A percentile compares a stretch with the other conserved stretches of the same genome.
Evolutionary conservation across 2,888 invertebrate species (phyloP).

Genomic region (Acleris holmiana): DNA sequence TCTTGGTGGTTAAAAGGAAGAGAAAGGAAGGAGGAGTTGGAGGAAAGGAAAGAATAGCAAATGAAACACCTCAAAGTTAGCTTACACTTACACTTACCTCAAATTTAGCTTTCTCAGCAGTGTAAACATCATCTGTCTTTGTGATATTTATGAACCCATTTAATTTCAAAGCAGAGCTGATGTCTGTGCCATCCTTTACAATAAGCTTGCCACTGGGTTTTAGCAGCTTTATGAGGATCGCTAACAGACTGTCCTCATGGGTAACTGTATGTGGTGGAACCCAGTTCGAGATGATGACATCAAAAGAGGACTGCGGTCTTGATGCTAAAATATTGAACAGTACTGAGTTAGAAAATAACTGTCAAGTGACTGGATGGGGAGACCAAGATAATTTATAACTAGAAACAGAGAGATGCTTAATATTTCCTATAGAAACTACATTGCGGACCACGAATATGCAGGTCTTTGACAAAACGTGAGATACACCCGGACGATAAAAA

Average conservation of each 20-base stretch:
- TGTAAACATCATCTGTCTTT: slow-evolving; percentile 60
- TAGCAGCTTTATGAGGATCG: slow-evolving; percentile 84
- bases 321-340: slow-evolving; percentile 68
- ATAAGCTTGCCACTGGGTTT: slow-evolving; percentile 86
- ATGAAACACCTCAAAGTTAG: too few species aligned
- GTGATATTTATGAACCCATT: slow-evolving; percentile 85
- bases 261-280: slow-evolving; percentile 67
- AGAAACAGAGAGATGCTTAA: too few species aligned
- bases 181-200: slow-evolving; percentile 73
- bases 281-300: slow-evolving; percentile 84
- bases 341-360: too few species aligned
- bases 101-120: slow-evolving; percentile 88
- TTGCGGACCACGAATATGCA: too few species aligned
- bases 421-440: too few species aligned
- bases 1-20: too few species aligned
- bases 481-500: too few species aligned
- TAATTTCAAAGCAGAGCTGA: slow-evolving; percentile 83
- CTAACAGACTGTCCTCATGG: slow-evolving; percentile 76
- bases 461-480: too few species aligned
- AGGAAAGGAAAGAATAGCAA: too few species aligned
- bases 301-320: slow-evolving; percentile 84
- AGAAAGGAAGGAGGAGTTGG: too few species aligned
- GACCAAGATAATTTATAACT: too few species aligned
- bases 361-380: too few species aligned
- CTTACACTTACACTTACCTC: slow-evolving; percentile 74